Base-by-base conservation (phyloP, 2,888 invertebrate genomes). In the Melieria crassipennis region DNA sequence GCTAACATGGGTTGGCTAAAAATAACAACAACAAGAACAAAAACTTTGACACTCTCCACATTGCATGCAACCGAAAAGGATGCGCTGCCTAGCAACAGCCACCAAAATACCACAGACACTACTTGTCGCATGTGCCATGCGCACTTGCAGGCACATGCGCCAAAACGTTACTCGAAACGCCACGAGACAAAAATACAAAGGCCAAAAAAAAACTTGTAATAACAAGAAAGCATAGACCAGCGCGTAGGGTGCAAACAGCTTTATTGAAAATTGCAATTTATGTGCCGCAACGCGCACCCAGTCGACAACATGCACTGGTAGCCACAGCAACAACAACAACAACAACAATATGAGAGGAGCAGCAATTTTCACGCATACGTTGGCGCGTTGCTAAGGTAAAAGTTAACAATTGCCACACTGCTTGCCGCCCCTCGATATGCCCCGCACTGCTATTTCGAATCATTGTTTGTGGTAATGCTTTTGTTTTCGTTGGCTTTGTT, bases 251-350 rank as follows among this genome's bases (percentile, higher is more conserved):
- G 65, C 46, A 70, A 70, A 70, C 70, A 65, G 61, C 56, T 70
- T 56, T 70, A 70, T 70, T 70, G 70, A 70, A 65, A 70, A 70
- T 70, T 70, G 65, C 65, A 70, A 61, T 65, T 65, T 58, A 57
- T 48, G 48, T 69, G 61, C 60, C 61, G 60, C 60, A 11, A 43
- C 52, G 52, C 48, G 60, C 45, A 7, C 16, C 11, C 43, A 60
- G 46, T 67, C 60, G 46, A 67, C 60, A 60, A 30, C 30, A 30
- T 30, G 30, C 30, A 30, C 30, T 30, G 30, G 30, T 30, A 30
- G 30, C 30, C 30, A 30, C 30, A 30, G 30, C 30, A 30, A 16
- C 16, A 16, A 30, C 3, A 30, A 3, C 30, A 30, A 30, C 3
- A 30, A 3, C 30, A 30, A 30, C 30, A 30, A 30, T 30, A 30